phyloP scores from a whole-genome alignment of 1,140 invertebrate genomes.

The Tribolium madens region DNA sequence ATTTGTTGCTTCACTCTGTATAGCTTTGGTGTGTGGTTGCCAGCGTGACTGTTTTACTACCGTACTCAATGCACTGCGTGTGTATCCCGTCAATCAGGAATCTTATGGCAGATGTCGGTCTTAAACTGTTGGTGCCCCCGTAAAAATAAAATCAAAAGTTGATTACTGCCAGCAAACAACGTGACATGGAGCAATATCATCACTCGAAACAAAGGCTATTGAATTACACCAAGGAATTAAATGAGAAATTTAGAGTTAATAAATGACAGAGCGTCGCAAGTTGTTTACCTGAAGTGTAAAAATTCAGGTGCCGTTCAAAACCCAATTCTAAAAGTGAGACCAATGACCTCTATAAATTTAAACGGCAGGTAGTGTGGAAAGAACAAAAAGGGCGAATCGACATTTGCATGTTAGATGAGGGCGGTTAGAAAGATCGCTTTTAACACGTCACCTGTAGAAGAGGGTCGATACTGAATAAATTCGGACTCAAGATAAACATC shows the following conservation, averaged over 20 bases:
- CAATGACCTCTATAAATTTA: slow-evolving; percentile 56
- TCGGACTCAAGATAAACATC: slow-evolving; percentile 32
- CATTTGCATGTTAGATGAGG: slow-evolving; percentile 58
- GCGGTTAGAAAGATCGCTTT: slow-evolving; percentile 54
- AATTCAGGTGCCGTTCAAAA: slow-evolving; percentile 29
- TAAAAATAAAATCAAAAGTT: slow-evolving; percentile 43
- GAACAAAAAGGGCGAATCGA: slow-evolving; percentile 55
- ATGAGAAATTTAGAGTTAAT: slow-evolving; percentile 31
- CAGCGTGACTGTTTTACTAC: neutral
- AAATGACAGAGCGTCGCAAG: slow-evolving; percentile 9
- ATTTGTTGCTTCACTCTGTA: too few species aligned
- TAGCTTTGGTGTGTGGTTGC: too few species aligned
- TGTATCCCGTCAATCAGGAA: slow-evolving; percentile 28
- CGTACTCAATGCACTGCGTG: neutral
- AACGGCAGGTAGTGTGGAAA: slow-evolving; percentile 55
- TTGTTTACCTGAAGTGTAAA: slow-evolving; percentile 27
- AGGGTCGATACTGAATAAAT: slow-evolving; percentile 37
- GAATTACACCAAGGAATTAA: slow-evolving; percentile 11
- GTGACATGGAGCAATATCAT: slow-evolving; percentile 36
- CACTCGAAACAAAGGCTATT: slow-evolving; percentile 18
- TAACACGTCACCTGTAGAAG: slow-evolving; percentile 53
- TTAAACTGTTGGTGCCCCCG: slow-evolving; percentile 29
- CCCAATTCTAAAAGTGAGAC: slow-evolving; percentile 40
- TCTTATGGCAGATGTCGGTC: slow-evolving; percentile 39
- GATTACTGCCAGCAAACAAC: slow-evolving; percentile 30